Evolutionary conservation across 2,888 invertebrate genomes (phyloP), one percentile per base, ranked within the genome.

Genomic region (Hybos culiciformis): DNA sequence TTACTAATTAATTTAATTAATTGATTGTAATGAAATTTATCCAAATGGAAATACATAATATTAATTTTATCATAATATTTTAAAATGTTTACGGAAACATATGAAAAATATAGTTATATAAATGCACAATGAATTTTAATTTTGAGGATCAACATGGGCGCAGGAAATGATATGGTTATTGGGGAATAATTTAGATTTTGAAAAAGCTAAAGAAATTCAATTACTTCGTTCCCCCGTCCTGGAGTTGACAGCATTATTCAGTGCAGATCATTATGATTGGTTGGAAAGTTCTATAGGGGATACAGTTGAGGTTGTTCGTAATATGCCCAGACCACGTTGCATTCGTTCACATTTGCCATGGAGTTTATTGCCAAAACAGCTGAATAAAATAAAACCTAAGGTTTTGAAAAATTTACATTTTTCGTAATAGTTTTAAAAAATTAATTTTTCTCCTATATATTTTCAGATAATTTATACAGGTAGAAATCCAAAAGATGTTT

Each of bases 121-220:
- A 8, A 5, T 24, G 1, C 7, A 8, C n/a, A n/a, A n/a, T n/a
- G n/a, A n/a, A 39, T 41, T 12, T 15, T 23, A 17, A 11, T 15
- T 32, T 24, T 9, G 3, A 84, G 84, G 85, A 12, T 91, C 91
- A 18, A 92, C 92, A 1, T 93, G 92, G 92, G 78, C 83, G 1
- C 90, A 91, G 58, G 92, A 93, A 70, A 88, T 93, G 79, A 77
- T 86, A 3, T 93, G 90, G 83, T 71, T 90, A n/a, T 75, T 93
- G 45, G 79, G 80, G 4, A 83, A 86, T 54, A 75, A 83, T 53
- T 68, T 87, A 49, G 77, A 93, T 59, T 85, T 78, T 54, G 78
- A 82, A 54, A 75, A 73, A 18, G 85, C 86, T 1, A 77, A 76
- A 55, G 75, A 73, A 46, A 51, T 63, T 37, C 56, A 60, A 14